Base-by-base conservation (phyloP, 2,888 invertebrate genomes). In the Hipparchia semele region DNA sequence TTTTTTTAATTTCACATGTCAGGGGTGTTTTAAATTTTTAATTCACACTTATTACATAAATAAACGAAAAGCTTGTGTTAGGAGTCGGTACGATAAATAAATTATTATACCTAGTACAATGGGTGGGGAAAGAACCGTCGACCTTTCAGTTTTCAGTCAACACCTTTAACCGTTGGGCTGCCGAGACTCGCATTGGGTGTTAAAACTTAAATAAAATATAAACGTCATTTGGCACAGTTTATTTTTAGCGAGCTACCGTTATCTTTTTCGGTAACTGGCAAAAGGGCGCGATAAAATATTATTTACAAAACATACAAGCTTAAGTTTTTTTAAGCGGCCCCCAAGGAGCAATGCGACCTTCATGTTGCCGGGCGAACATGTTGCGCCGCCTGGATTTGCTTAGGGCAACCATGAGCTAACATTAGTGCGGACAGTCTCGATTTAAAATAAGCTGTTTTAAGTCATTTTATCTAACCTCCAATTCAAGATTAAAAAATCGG, bases 271-370 rank as follows among this genome's bases (percentile, higher is more conserved):
- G 74, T 73, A 39, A 62, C 53, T 49, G 65, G 66, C 67, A 72
- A 74, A 74, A 68, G 76, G 75, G 81, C 80, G 81, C 77, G 83
- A 87, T 87, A 88, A 89, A 87, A 86, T 90, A 90, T 92, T 87
- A 90, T 89, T 90, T 89, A 90, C 90, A 90, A 90, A 90, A 89
- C 86, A 89, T 81, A 88, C 89, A 87, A 80, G 83, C 79, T 83
- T 75, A 78, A 81, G 86, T 90, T 90, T 89, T 91, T 84, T 85
- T 84, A 84, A 85, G 83, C 80, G 84, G 70, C 90, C 91, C 86
- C 85, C 77, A 82, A 90, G 87, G 90, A 83, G 83, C 83, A 82
- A 79, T 82, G 80, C 88, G 89, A 91, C 91, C 91, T 90, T 88
- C 87, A 81, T 86, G 89, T 83, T 84, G 82, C 80, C 81, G 79